Conservation (phyloP, 37 sponge, comb jelly and placozoan species). For the Lycopodina hypogea region DNA sequence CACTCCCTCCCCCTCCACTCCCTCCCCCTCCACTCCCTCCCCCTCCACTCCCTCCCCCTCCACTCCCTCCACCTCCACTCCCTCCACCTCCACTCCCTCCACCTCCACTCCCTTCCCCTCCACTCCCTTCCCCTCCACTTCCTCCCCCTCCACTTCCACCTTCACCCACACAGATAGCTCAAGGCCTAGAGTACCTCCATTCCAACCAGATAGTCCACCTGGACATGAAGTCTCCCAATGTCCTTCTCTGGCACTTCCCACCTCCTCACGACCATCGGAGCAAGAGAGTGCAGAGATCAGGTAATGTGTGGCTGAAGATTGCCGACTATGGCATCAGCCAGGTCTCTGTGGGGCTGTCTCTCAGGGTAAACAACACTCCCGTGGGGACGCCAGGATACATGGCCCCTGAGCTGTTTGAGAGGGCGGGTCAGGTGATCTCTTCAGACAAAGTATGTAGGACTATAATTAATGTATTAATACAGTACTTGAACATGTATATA, state of each 20-base stretch:
- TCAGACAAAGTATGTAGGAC: slow-evolving; percentile 52
- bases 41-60: too few relatives aligned
- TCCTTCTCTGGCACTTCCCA: slow-evolving; percentile 87
- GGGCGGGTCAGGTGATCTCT: slow-evolving; percentile 47
- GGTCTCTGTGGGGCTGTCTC: slow-evolving; percentile 43
- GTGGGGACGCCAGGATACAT: slow-evolving; percentile 90
- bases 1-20: too few relatives aligned
- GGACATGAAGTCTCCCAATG: slow-evolving; percentile 87
- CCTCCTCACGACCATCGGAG: slow-evolving; percentile 5
- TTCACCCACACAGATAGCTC: slow-evolving; percentile 51
- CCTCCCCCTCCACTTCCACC: too few relatives aligned
- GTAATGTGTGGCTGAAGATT: slow-evolving; percentile 70
- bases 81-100: too few relatives aligned
- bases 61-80: too few relatives aligned
- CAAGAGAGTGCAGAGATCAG: slow-evolving; percentile 32
- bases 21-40: too few relatives aligned
- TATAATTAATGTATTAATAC: too few relatives aligned
- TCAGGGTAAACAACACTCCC: slow-evolving; percentile 44
- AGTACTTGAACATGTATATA: not conserved
- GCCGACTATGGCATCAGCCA: slow-evolving; percentile 86
- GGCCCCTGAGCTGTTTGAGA: slow-evolving; percentile 77
- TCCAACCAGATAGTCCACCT: slow-evolving; percentile 72
- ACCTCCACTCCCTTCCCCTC: too few relatives aligned
- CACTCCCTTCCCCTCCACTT: too few relatives aligned
- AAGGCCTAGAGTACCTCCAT: slow-evolving; percentile 82